These are phyloP conservation scores for Lysandra bellargus DNA, from an alignment of 2,888 invertebrate species.

Conservation along the genomic window DNA sequence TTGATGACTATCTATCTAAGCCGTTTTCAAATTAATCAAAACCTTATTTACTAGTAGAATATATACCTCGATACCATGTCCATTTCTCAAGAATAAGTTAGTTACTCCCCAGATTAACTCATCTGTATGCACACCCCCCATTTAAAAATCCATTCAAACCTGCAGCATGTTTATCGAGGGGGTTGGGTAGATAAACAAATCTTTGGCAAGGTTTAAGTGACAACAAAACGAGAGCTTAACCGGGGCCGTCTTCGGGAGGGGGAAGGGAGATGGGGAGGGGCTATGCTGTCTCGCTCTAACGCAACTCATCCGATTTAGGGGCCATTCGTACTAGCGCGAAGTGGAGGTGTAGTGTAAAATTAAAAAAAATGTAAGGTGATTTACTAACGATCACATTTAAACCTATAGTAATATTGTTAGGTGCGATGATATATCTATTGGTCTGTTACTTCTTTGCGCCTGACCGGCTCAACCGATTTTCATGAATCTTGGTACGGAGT, in stretches of 20 bases:
- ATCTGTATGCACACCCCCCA: slow-evolving; percentile 12
- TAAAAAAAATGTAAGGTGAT: neutral
- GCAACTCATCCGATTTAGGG: slow-evolving; percentile 60
- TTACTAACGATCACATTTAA: too few relatives aligned
- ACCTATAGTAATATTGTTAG: too few relatives aligned
- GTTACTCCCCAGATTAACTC: slow-evolving; percentile 6
- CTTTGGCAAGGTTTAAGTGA: slow-evolving; percentile 75
- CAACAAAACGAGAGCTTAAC: slow-evolving; percentile 78
- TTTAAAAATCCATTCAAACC: slow-evolving; percentile 19
- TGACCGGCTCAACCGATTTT: too few relatives aligned
- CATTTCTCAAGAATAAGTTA: neutral
- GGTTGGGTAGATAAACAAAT: slow-evolving; percentile 54
- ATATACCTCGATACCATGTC: neutral
- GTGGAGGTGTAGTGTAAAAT: neutral
- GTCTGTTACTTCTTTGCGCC: too few relatives aligned
- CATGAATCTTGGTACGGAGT: too few relatives aligned
- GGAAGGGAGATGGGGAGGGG: slow-evolving; percentile 53
- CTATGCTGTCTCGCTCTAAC: slow-evolving; percentile 56
- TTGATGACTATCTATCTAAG: too few relatives aligned
- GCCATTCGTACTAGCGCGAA: neutral
- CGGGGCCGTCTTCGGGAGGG: slow-evolving; percentile 68
- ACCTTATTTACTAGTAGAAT: neutral
- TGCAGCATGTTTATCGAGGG: slow-evolving; percentile 4
- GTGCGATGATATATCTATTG: too few relatives aligned
- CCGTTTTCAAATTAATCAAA: neutral